Evolutionary conservation across 2,113 vertebrate genomes (phyloP).

Genomic region (Ploceus nigricollis): DNA sequence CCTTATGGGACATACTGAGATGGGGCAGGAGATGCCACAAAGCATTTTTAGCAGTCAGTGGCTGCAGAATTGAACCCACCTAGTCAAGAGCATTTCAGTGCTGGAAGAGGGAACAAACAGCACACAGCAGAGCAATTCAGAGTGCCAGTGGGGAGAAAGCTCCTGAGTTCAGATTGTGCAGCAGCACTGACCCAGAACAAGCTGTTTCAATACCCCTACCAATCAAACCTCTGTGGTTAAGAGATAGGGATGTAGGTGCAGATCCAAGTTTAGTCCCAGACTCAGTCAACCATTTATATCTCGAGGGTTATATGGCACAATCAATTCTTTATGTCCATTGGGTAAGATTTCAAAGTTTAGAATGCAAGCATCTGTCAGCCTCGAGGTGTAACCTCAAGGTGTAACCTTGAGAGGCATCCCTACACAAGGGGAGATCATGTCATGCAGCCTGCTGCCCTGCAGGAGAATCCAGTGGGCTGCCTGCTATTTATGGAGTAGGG

Average conservation of each 20-base stretch:
- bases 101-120: not conserved
- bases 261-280: not conserved
- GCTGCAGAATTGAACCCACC: not conserved
- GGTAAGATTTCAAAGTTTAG: not conserved
- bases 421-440: fast-evolving
- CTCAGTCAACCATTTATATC: not conserved
- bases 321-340: not conserved
- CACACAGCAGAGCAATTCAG: not conserved
- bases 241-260: not conserved
- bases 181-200: not conserved
- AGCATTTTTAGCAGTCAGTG: not conserved
- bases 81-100: not conserved
- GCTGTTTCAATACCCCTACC: not conserved
- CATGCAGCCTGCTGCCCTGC: not conserved
- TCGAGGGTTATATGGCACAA: not conserved
- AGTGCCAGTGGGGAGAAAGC: not conserved
- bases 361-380: too few species aligned
- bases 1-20: not conserved
- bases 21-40: not conserved
- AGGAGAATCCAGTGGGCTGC: not conserved
- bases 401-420: not conserved
- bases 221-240: not conserved
- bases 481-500: not conserved
- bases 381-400: not conserved
- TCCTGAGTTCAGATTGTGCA: not conserved